Evolutionary conservation across 2,113 vertebrate genomes (phyloP), one percentile per base, ranked within the genome.

Genomic region (Tinamus guttatus): DNA sequence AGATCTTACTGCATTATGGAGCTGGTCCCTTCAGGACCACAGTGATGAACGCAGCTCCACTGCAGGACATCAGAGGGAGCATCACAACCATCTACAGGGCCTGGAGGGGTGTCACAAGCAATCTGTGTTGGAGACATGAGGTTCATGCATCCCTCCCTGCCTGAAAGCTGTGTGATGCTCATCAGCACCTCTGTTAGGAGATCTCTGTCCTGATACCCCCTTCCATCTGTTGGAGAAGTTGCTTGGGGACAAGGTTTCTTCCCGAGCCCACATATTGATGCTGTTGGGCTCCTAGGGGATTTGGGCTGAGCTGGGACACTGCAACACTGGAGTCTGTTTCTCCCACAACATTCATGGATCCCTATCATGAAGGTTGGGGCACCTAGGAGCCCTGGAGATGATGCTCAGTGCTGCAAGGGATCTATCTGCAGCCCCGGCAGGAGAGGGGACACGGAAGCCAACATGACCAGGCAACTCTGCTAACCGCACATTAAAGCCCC

Each of bases 191-290:
- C 54, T 56, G 52, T 56, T 56, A 30, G 14, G 7, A 56, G 52
- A 30, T 49, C 54, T 58, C 16, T 58, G 54, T 58, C 16, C 54
- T 11, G 30, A 13, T 58, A 28, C 28, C 54, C 28, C 16, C 30
- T 32, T 58, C 54, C 30, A 58, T 18, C 54, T 5, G 16, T 28
- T 32, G 28, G 16, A 58, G 28, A 32, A 32, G 54, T 32, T 30
- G 9, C 54, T 18, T 58, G 5, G 54, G 54, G 54, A 32, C 54
- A 58, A 58, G 28, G 9, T 6, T 25, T 22, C 11, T 85, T n/a
- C 24, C 4, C 68, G 58, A 34, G 30, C 17, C 24, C 43, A 4
- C 0, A 0, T 20, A 54, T 74, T 74, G 34, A 34, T 47, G 43
- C 41, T 24, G 28, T 24, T 21, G 65, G 65, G 43, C 20, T 68